Conservation (phyloP, 2,113 vertebrate genomes). For the Mirza zaza region DNA sequence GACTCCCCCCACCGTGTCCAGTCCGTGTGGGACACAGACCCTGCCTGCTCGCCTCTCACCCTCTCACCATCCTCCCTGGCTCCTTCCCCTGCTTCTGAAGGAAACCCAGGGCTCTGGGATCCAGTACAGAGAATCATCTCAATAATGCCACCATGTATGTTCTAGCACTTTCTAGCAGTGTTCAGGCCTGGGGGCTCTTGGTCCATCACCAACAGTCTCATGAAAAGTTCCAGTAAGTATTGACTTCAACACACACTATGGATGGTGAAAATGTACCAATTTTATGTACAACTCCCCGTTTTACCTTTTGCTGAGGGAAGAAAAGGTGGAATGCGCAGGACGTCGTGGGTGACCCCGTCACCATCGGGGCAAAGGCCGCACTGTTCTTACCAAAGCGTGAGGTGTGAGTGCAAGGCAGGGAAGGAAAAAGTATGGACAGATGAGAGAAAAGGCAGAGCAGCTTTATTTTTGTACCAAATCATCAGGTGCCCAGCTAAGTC, state of each 20-base stretch:
- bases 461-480: neutral
- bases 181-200: neutral
- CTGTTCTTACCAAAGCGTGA: neutral
- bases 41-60: neutral
- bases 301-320: neutral
- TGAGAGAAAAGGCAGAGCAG: neutral
- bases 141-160: rapidly evolving
- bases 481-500: neutral
- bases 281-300: neutral
- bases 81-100: neutral
- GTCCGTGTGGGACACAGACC: neutral
- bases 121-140: neutral
- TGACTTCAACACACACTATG: rapidly evolving
- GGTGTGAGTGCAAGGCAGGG: neutral
- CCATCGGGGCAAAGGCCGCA: neutral
- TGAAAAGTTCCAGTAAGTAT: rapidly evolving
- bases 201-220: too few species aligned
- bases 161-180: too few species aligned
- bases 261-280: rapidly evolving
- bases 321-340: rapidly evolving
- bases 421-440: neutral
- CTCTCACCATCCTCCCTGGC: neutral
- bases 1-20: neutral
- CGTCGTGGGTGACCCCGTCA: rapidly evolving
- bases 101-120: neutral